Conservation (phyloP, 2,113 vertebrate genomes). For the Ibidorhyncha struthersii region DNA sequence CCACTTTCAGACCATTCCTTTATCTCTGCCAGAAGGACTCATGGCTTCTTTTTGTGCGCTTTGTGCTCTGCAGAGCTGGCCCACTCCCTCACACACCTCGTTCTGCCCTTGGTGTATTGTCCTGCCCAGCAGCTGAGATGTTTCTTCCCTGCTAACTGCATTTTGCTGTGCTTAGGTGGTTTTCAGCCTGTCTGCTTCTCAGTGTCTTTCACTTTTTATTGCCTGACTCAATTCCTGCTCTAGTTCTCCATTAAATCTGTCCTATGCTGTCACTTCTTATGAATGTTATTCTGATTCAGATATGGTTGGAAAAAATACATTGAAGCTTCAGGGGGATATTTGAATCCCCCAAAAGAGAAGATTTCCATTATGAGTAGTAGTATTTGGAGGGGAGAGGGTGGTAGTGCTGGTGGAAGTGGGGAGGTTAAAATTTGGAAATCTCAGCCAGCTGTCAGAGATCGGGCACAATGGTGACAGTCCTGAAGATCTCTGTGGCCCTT, state of each 20-base stretch:
- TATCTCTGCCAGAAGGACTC: background rate
- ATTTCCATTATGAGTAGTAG: background rate
- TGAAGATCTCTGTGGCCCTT: background rate
- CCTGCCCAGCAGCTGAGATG: background rate
- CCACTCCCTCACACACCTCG: background rate
- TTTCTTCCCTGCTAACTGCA: background rate
- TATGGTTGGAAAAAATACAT: background rate
- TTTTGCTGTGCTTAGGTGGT: background rate
- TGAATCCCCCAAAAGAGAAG: background rate
- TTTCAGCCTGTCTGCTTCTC: background rate
- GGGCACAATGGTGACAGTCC: background rate
- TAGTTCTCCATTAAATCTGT: background rate
- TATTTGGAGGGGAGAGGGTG: background rate
- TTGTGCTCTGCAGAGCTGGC: background rate
- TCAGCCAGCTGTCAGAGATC: background rate
- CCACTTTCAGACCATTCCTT: background rate
- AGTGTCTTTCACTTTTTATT: background rate
- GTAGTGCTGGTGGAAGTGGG: fast-evolving
- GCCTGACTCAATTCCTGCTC: background rate
- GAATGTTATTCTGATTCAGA: background rate
- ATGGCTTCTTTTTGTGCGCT: fast-evolving
- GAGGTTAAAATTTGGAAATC: background rate
- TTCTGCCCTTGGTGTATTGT: background rate
- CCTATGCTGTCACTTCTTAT: background rate
- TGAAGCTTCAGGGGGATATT: background rate